Base-by-base conservation (phyloP, 92 coral and sea anemone genomes). In the Pocillopora meandrina region DNA sequence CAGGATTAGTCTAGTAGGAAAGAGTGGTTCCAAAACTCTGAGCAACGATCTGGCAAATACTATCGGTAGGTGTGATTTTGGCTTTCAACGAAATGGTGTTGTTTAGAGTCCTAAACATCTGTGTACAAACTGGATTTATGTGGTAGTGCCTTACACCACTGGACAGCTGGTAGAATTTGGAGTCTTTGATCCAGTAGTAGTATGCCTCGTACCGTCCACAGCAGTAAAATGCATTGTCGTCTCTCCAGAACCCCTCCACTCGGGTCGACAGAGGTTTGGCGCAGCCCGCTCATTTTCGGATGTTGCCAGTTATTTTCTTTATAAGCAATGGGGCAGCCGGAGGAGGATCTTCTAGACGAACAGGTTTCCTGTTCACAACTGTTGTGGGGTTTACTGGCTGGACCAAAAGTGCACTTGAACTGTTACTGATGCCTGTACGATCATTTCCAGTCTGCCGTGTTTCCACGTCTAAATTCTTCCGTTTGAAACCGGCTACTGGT, bases 231-330 rank as follows among this genome's bases (percentile, higher is more conserved):
- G 71, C 21, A 57, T 83, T 61, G 21, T 83, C 57, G 1, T 59
- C 71, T 21, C n/a, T 47, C 61, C 61, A 36, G 74, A 56, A 72
- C 0, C 80, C 86, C 16, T 31, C 80, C 31, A 73, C 80, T 17
- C 10, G 52, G 15, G 86, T 58, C 8, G 17, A 26, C 56, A 83
- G 0, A 13, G 80, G 63, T 26, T 72, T 83, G 1, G 11, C 9
- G 57, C 86, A 83, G 72, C 86, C 80, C 10, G 72, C 61, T 19
- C 86, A 73, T 64, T 72, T 83, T 17, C 80, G 52, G 80, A 72
- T 83, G 86, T 75, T 75, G 20, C 86, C 86, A 4, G 59, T 21
- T 21, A 82, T 71, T 35, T 56, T 23, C 55, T 78, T 85, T 17
- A 85, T 18, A 10, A 78, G 64, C 20, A 85, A 57, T 11, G 85